These are phyloP conservation scores for Remorina albescens DNA, from an alignment of 2,797 vertebrate genomes.

Conservation along the genomic window DNA sequence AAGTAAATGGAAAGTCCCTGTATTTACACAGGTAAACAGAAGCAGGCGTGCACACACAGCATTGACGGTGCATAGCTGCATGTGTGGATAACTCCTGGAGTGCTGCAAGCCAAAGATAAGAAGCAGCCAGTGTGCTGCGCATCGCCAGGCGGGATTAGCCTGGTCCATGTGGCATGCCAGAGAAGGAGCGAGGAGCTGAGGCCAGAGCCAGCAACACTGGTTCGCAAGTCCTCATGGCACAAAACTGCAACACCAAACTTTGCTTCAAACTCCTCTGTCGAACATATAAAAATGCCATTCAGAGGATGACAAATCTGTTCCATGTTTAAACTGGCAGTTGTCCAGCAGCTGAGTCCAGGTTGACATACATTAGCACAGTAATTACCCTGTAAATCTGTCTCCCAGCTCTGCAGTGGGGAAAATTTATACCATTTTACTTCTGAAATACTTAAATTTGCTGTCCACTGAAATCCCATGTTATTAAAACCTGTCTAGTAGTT, in stretches of 20 bases:
- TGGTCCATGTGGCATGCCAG: conserved; percentile 55
- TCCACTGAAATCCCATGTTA: not conserved
- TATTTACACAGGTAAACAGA: conserved; percentile 3
- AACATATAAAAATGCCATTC: not conserved
- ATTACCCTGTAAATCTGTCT: conserved; percentile 27
- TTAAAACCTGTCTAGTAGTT: not conserved
- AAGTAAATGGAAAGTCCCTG: not conserved
- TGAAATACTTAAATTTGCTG: conserved; percentile 7
- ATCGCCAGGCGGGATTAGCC: conserved; percentile 51
- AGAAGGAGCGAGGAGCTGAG: conserved; percentile 15
- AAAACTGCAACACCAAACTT: conserved; percentile 23
- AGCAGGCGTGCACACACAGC: not conserved
- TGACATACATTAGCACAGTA: conserved; percentile 28
- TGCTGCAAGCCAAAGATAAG: conserved; percentile 71
- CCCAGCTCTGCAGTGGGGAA: not conserved
- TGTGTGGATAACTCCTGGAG: conserved; percentile 31
- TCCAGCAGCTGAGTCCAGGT: conserved; percentile 17
- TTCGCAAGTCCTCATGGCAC: conserved; percentile 9
- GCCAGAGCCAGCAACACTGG: conserved; percentile 9
- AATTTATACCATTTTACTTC: conserved; percentile 11
- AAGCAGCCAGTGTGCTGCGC: conserved; percentile 30
- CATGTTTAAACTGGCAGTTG: conserved; percentile 18
- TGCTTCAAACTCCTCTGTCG: conserved; percentile 10
- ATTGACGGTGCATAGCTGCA: conserved; percentile 15
- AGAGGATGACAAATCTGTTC: conserved; percentile 14